A percentile compares a stretch with the other conserved stretches of the same genome.
Conservation (phyloP, 2,113 vertebrate genomes). For the Cranoglanis bouderius region DNA sequence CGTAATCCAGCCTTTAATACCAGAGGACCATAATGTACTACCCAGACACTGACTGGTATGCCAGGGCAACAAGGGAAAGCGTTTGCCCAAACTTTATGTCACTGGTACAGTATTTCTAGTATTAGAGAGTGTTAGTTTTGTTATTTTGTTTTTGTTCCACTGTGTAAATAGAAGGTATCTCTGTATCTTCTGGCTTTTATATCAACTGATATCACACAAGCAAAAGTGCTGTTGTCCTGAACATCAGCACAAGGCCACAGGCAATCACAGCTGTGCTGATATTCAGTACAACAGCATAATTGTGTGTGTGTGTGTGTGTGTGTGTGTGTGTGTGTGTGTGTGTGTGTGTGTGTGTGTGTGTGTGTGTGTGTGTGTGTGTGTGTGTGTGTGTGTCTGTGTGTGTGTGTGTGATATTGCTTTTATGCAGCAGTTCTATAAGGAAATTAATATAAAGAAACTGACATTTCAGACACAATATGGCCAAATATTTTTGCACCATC, state of each 20-base stretch:
- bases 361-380: too few species aligned
- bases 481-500: neutral
- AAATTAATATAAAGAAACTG: neutral
- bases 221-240: neutral
- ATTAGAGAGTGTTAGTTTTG: neutral
- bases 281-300: neutral
- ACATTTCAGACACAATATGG: neutral
- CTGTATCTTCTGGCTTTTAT: neutral
- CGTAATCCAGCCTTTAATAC: constrained; percentile 49
- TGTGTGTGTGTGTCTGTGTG: too few species aligned
- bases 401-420: neutral
- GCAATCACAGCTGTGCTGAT: neutral
- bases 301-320: too few species aligned
- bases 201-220: neutral
- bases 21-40: constrained; percentile 61
- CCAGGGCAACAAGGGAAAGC: constrained; percentile 59
- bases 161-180: neutral
- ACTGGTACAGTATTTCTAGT: neutral
- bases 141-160: neutral
- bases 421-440: neutral
- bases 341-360: too few species aligned
- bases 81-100: constrained; percentile 28
- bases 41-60: constrained; percentile 59
- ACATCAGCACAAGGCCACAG: neutral
- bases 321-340: too few species aligned